These are phyloP conservation scores for Neomorphus geoffroyi DNA, from an alignment of 2,797 vertebrate genomes.

Conservation along the genomic window DNA sequence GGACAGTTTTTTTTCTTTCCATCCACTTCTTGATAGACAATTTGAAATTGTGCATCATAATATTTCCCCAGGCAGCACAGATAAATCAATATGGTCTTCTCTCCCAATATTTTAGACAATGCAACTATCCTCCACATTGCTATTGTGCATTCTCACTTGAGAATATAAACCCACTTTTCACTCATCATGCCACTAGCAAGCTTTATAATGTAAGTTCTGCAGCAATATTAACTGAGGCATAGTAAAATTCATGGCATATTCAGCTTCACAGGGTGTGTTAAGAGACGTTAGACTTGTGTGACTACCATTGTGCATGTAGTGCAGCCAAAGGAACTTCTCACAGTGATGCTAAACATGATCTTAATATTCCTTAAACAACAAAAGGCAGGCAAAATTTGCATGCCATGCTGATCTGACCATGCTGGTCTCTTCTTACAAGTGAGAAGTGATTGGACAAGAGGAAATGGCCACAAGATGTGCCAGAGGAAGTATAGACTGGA, in stretches of 20 bases:
- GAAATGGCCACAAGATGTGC: too few relatives aligned
- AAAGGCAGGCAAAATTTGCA: neutral
- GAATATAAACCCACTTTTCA: neutral
- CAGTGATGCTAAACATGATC: neutral
- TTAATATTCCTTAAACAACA: neutral
- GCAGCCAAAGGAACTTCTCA: neutral
- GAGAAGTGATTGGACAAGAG: too few relatives aligned
- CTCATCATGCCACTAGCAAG: neutral
- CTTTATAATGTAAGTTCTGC: neutral
- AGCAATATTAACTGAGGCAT: neutral
- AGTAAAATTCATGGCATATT: neutral
- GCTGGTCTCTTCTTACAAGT: too few relatives aligned
- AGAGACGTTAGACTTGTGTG: neutral
- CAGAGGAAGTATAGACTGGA: too few relatives aligned
- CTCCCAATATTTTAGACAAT: conserved; percentile 7
- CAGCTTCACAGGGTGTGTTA: neutral
- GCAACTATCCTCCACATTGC: neutral
- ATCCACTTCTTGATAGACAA: neutral
- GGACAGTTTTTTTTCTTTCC: neutral
- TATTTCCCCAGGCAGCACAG: neutral
- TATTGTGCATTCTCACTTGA: neutral
- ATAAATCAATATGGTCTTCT: neutral
- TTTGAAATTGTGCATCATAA: neutral
- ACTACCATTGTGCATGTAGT: neutral
- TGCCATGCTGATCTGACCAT: neutral